phyloP scores from a whole-genome alignment of 64 coral and sea anemone genomes.

The Hydrozoanthus tunicans region DNA sequence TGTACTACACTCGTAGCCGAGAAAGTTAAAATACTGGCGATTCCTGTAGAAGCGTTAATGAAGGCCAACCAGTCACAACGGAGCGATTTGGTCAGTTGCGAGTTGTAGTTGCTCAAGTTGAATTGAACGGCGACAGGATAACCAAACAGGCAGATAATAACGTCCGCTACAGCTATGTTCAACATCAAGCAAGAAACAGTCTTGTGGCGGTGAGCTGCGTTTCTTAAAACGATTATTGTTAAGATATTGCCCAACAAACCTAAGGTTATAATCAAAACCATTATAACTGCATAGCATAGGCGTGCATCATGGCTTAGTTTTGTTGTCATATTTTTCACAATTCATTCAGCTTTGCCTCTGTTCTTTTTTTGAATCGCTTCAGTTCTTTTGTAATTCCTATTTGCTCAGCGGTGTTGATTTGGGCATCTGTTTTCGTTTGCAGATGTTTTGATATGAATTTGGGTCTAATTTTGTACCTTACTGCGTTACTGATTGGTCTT shows the following conservation, averaged over 20 bases:
- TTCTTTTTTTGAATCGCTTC: no score
- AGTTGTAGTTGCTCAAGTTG: neutral
- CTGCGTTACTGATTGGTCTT: neutral
- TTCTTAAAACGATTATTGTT: conserved; percentile 42
- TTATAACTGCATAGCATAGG: conserved; percentile 11
- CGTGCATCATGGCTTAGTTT: neutral
- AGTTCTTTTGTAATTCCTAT: no score
- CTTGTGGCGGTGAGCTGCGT: conserved; percentile 29
- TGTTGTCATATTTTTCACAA: neutral
- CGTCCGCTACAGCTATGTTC: conserved; percentile 62
- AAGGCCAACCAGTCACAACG: conserved; percentile 56
- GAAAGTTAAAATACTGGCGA: conserved; percentile 48
- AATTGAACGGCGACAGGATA: conserved; percentile 20
- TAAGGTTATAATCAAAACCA: conserved; percentile 49
- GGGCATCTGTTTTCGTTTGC: no score
- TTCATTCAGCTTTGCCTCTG: neutral
- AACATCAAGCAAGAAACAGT: conserved; percentile 48
- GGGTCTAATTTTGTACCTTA: neutral
- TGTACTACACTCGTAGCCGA: conserved; percentile 25
- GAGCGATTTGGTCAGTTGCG: neutral
- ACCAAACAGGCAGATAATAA: conserved; percentile 55
- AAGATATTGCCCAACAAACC: conserved; percentile 60
- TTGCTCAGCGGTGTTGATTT: no score
- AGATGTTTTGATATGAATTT: no score
- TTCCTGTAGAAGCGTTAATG: conserved; percentile 25